These are phyloP conservation scores for Drosophila peninsularis DNA, from an alignment of 2,888 invertebrate genomes.

Conservation along the genomic window DNA sequence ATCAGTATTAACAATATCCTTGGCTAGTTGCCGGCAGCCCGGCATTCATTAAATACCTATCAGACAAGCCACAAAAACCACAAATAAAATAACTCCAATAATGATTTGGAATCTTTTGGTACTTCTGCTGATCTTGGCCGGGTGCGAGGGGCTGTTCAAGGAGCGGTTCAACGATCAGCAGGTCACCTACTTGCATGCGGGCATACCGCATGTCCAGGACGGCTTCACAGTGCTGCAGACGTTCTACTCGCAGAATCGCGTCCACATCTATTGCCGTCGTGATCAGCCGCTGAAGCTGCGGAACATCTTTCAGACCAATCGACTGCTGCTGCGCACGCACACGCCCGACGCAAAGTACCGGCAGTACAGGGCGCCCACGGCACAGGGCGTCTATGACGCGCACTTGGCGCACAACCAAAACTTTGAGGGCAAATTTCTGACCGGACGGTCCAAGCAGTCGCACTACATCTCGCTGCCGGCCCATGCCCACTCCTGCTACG, in stretches of 20 bases:
- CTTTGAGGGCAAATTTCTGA: slow-evolving; percentile 34
- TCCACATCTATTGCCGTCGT: slow-evolving; percentile 47
- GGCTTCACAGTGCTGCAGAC: slow-evolving; percentile 5
- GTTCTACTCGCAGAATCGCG: slow-evolving; percentile 11
- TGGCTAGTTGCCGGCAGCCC: too few species aligned
- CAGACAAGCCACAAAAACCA: neutral
- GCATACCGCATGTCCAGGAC: slow-evolving; percentile 6
- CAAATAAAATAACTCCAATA: neutral
- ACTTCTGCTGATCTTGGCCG: neutral
- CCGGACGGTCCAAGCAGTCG: neutral
- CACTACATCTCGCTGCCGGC: slow-evolving; percentile 35
- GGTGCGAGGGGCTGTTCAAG: neutral
- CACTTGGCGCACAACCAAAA: neutral
- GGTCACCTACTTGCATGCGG: slow-evolving; percentile 22
- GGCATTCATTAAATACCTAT: too few species aligned
- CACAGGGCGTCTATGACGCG: slow-evolving; percentile 8
- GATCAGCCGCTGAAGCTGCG: neutral
- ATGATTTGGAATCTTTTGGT: slow-evolving; percentile 8
- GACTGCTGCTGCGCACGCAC: slow-evolving; percentile 19
- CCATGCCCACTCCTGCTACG: slow-evolving; percentile 44
- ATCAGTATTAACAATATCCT: too few species aligned
- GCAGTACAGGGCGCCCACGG: slow-evolving; percentile 46
- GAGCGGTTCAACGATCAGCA: neutral
- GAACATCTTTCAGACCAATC: slow-evolving; percentile 47
- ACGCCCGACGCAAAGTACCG: slow-evolving; percentile 3